phyloP scores from a whole-genome alignment of 2,888 invertebrate genomes.

The Agrotis puta region DNA sequence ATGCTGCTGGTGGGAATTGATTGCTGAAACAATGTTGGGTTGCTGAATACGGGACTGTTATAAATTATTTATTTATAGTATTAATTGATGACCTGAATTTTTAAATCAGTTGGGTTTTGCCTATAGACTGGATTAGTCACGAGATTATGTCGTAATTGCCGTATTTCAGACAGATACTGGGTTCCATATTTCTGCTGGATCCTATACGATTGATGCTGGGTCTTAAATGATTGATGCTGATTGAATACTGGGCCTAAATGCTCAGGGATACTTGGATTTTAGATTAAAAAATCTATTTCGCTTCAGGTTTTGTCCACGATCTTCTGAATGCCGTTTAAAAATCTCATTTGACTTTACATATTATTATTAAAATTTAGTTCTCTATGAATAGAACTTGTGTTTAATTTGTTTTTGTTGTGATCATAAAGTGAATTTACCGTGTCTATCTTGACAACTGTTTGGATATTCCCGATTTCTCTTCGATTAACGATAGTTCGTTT shows the following conservation, averaged over 20 bases:
- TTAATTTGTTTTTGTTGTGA: too few relatives aligned
- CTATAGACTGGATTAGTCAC: background rate
- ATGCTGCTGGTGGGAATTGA: constrained; percentile 41
- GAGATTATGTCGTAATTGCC: background rate
- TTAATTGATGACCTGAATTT: constrained; percentile 35
- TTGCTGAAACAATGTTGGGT: constrained; percentile 51
- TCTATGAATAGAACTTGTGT: too few relatives aligned
- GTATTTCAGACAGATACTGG: background rate
- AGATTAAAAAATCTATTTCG: too few relatives aligned
- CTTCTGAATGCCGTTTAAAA: too few relatives aligned
- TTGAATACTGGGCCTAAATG: too few relatives aligned
- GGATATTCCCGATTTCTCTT: background rate
- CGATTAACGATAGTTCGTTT: background rate
- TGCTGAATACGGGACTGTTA: constrained; percentile 29
- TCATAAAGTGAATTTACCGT: background rate
- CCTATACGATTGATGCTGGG: too few relatives aligned
- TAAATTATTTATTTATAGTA: constrained; percentile 40
- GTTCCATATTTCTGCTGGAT: too few relatives aligned
- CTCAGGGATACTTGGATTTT: too few relatives aligned
- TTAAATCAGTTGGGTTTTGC: background rate
- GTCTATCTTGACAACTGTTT: background rate
- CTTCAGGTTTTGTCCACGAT: too few relatives aligned
- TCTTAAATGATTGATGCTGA: too few relatives aligned
- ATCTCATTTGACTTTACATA: too few relatives aligned
- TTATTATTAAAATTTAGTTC: too few relatives aligned